Evolutionary conservation across 2,113 vertebrate genomes (phyloP).

Genomic region (Phrynocephalus versicolor): DNA sequence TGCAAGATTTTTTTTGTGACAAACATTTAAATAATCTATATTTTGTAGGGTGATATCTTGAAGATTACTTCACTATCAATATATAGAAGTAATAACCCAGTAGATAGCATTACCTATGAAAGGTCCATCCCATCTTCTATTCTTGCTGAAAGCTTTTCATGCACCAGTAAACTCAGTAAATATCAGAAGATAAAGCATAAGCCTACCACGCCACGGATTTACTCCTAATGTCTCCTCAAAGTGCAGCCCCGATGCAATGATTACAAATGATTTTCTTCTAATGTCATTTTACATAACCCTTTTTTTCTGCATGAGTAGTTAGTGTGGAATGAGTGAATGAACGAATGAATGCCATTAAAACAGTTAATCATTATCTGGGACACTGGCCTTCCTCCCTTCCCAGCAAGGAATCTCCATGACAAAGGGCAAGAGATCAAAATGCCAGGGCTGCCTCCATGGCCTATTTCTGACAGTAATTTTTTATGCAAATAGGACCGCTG

Average conservation of each 20-base stretch:
- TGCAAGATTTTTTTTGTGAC: conserved; percentile 65
- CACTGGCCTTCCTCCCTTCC: conserved; percentile 79
- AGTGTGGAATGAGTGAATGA: conserved; percentile 86
- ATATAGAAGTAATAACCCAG: conserved; percentile 88
- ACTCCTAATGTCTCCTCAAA: conserved; percentile 90
- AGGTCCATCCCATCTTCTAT: conserved; percentile 87
- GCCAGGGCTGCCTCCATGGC: conserved; percentile 77
- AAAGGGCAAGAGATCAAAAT: conserved; percentile 89
- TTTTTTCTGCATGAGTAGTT: conserved; percentile 91
- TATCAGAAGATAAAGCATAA: conserved; percentile 91
- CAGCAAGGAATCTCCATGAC: conserved; percentile 89
- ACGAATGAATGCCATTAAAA: conserved; percentile 92
- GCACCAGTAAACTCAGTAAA: conserved; percentile 90
- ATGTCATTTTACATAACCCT: conserved; percentile 93
- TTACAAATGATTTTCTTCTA: conserved; percentile 93
- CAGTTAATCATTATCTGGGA: conserved; percentile 91
- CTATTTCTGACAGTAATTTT: conserved; percentile 83
- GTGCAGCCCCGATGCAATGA: conserved; percentile 86
- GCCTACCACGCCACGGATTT: conserved; percentile 87
- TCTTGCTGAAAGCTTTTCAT: conserved; percentile 89
- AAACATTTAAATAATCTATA: conserved; percentile 87
- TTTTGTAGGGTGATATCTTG: conserved; percentile 83
- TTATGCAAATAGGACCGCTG: conserved; percentile 83
- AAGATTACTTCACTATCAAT: conserved; percentile 88
- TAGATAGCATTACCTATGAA: conserved; percentile 90